Conservation (phyloP, 1,140 invertebrate genomes). For the Dinoponera quadriceps region DNA sequence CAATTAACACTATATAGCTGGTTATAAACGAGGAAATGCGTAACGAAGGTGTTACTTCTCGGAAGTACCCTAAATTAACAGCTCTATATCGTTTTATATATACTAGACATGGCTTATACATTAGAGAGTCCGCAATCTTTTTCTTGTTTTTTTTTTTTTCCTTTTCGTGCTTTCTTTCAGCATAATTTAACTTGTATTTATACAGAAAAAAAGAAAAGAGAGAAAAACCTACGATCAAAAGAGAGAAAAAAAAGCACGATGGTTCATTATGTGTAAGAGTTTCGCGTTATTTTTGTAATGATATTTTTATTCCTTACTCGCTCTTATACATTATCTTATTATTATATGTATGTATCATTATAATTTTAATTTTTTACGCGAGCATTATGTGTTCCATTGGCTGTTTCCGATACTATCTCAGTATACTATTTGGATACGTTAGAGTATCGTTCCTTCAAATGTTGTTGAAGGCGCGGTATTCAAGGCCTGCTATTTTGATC, state of each 20-base stretch:
- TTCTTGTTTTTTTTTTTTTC: constrained; percentile 12
- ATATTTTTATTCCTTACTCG: constrained; percentile 71
- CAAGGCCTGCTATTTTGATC: constrained; percentile 66
- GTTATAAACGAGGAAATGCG: constrained; percentile 57
- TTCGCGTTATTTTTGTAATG: constrained; percentile 73
- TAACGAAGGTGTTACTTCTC: constrained; percentile 52
- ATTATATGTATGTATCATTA: constrained; percentile 48
- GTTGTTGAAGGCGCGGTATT: constrained; percentile 32
- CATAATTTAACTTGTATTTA: constrained; percentile 50
- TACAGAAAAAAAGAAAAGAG: constrained; percentile 10
- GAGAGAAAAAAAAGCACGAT: constrained; percentile 24
- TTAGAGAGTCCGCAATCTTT: constrained; percentile 34
- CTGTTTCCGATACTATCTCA: constrained; percentile 74
- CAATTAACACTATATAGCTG: constrained; percentile 59
- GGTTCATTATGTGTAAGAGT: constrained; percentile 61
- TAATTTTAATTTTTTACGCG: constrained; percentile 69
- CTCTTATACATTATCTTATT: constrained; percentile 65
- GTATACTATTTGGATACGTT: constrained; percentile 73
- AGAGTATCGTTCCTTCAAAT: constrained; percentile 34
- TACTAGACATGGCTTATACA: constrained; percentile 51
- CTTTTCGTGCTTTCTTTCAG: constrained; percentile 43
- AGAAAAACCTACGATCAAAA: constrained; percentile 47
- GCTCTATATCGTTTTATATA: constrained; percentile 35
- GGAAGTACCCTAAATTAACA: constrained; percentile 44
- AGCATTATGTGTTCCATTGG: constrained; percentile 79